Base-by-base conservation (phyloP, 2,113 vertebrate species). In the Caranx ignobilis region DNA sequence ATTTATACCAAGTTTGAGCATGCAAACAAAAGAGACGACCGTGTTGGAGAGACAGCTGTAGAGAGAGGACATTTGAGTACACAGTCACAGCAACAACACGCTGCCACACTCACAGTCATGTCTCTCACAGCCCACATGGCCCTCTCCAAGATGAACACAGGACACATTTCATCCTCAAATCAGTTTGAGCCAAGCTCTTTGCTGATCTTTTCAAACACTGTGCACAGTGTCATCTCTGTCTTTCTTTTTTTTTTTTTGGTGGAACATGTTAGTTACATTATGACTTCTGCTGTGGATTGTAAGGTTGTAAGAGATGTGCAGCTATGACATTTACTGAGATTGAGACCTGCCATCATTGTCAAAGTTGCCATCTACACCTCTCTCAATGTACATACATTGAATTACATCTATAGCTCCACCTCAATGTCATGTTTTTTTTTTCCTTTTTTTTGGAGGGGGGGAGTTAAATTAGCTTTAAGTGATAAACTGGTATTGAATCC, bases 61-160 rank as follows among this genome's bases (percentile, higher is more conserved):
- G 26, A 11, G 26, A 74, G 19, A 4, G 0, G 57, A 64, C 2
- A 54, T 31, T 15, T 48, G 52, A 79, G 52, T 50, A 72, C 15
- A 54, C 26, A 37, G 48, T 65, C 32, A 34, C 11, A 64, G 67
- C 43, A 69, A 71, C 62, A 79, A 63, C 54, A 75, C 19, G 21
- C 64, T 34, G 56, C 34, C 71, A 57, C 39, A 45, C 48, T 82
- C 50, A 69, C 62, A 65, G 35, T 74, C 15, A 26, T 75, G 56
- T 19, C 65, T 68, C 71, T 75, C 55, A 79, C 75, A 67, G 21
- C 77, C 81, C 77, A 75, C 61, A 67, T 69, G 65, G 60, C 57
- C 71, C 71, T 41, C 75, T 64, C 48, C 34, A 52, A 52, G n/a
- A 47, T 75, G 31, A 63, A 79, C 41, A 75, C 60, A 2, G 61